Evolutionary conservation across 1,140 invertebrate genomes (phyloP).

Genomic region (Drosophila burlai): DNA sequence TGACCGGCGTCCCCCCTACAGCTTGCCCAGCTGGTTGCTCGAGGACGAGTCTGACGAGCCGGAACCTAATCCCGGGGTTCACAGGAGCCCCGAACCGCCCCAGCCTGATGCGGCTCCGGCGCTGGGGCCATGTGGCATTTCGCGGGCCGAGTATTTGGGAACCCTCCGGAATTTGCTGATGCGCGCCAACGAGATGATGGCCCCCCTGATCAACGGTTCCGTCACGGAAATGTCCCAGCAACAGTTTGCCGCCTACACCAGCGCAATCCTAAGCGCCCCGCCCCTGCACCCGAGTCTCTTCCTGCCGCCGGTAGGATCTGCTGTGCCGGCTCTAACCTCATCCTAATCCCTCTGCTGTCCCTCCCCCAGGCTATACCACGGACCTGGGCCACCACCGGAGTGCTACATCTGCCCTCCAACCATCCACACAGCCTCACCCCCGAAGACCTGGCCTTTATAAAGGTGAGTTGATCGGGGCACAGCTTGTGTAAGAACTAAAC

Average conservation of each 20-base stretch:
- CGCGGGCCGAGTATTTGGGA: conserved; percentile 48
- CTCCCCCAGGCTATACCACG: conserved; percentile 15
- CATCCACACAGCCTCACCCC: conserved; percentile 51
- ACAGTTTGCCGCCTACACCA: conserved; percentile 59
- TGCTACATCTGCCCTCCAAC: conserved; percentile 10
- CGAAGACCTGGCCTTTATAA: conserved; percentile 32
- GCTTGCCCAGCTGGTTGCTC: not conserved
- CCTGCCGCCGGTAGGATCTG: conserved; percentile 45
- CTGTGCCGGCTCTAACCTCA: rapidly evolving
- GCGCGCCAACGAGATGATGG: conserved; percentile 59
- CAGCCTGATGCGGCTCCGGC: not conserved
- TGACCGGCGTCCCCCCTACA: not conserved
- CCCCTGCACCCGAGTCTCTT: conserved; percentile 65
- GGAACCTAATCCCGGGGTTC: not conserved
- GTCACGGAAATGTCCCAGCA: conserved; percentile 46
- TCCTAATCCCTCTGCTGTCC: not conserved
- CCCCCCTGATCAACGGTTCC: conserved; percentile 43
- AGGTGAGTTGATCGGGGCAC: conserved; percentile 29
- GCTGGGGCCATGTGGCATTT: conserved; percentile 22
- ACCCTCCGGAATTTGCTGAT: conserved; percentile 58
- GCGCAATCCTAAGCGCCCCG: conserved; percentile 39
- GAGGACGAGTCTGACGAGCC: not conserved
- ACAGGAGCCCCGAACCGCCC: not conserved
- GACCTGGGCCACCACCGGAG: conserved; percentile 7
- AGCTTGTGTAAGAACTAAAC: not conserved